Percentiles rank a stretch among this genome's conserved stretches.
Evolutionary conservation across 2,113 vertebrate species (phyloP).

Genomic region (Grammomys dolichurus): DNA sequence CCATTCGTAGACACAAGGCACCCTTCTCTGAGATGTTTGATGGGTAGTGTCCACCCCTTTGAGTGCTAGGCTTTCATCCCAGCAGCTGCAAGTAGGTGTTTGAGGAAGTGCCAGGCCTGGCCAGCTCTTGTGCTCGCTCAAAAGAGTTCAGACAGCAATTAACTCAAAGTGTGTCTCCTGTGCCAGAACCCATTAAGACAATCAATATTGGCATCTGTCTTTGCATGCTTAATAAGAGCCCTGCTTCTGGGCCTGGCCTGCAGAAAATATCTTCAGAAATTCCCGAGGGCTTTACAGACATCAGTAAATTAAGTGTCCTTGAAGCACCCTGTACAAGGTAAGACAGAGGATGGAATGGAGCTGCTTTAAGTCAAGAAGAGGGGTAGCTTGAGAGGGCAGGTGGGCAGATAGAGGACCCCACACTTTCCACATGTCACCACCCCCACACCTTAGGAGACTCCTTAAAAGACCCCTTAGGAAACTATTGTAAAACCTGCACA

Average conservation of each 20-base stretch:
- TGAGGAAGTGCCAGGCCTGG: slow-evolving; percentile 41
- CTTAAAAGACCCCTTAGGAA: too few species aligned
- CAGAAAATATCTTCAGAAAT: slow-evolving; percentile 52
- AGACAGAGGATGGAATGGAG: neutral
- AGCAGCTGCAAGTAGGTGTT: slow-evolving; percentile 54
- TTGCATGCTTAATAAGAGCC: slow-evolving; percentile 53
- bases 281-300: slow-evolving; percentile 38
- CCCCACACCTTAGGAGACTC: accelerated
- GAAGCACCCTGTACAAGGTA: neutral
- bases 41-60: neutral
- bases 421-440: neutral
- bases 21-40: neutral
- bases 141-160: slow-evolving; percentile 57
- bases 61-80: neutral
- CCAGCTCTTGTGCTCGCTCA: neutral
- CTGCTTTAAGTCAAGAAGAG: neutral
- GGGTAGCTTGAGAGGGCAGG: neutral
- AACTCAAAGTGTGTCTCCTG: slow-evolving; percentile 11
- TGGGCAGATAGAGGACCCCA: neutral
- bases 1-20: neutral
- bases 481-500: neutral
- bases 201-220: slow-evolving; percentile 60
- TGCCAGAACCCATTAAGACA: slow-evolving; percentile 67
- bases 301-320: slow-evolving; percentile 29
- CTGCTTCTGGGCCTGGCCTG: neutral